A percentile compares a stretch with the other conserved stretches of the same genome.
phyloP scores from a whole-genome alignment of 2,888 invertebrate genomes.

The Chloroclystis v-ata region DNA sequence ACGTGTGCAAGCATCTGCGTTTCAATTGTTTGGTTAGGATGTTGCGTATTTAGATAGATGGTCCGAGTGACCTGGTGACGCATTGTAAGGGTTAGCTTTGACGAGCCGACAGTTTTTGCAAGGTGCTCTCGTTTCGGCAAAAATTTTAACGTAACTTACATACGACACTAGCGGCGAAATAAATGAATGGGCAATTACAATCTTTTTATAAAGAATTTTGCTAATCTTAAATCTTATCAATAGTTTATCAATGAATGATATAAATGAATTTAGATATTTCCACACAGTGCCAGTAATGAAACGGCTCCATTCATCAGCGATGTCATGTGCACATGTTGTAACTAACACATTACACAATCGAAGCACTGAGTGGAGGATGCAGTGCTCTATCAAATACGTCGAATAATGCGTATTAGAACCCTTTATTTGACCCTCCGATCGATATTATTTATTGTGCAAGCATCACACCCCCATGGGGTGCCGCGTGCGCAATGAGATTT shows the following conservation, averaged over 20 bases:
- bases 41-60: conserved; percentile 45
- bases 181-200: not conserved
- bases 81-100: conserved; percentile 58
- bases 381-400: conserved; percentile 38
- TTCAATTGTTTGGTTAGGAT: conserved; percentile 68
- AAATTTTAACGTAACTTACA: too few species aligned
- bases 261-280: not conserved
- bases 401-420: conserved; percentile 45
- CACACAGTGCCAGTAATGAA: not conserved
- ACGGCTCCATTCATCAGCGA: conserved; percentile 28
- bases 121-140: conserved; percentile 21
- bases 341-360: conserved; percentile 32
- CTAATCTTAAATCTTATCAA: too few species aligned
- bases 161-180: too few species aligned
- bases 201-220: not conserved
- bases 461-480: conserved; percentile 39
- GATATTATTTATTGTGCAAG: conserved; percentile 38
- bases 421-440: conserved; percentile 46
- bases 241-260: not conserved
- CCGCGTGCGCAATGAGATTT: conserved; percentile 34
- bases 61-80: conserved; percentile 46
- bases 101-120: conserved; percentile 44
- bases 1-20: conserved; percentile 67
- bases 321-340: conserved; percentile 28
- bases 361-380: conserved; percentile 33